Evolutionary conservation across 2,113 vertebrate genomes (phyloP).

Genomic region (Atlantisia rogersi): DNA sequence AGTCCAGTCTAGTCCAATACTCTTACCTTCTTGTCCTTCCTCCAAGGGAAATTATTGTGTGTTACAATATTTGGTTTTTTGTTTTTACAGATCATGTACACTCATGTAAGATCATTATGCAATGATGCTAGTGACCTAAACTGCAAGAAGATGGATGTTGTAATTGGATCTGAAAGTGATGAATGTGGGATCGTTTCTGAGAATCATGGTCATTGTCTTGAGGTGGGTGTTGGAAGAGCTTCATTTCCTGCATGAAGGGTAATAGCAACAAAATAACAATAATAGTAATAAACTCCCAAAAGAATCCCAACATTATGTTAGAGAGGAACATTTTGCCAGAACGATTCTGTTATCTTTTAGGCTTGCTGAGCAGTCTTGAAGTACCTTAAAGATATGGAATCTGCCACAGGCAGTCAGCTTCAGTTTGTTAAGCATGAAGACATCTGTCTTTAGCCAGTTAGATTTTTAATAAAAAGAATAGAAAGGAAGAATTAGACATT

Average conservation of each 20-base stretch:
- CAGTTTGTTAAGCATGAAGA: not conserved
- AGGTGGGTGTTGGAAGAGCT: not conserved
- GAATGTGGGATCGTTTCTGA: not conserved
- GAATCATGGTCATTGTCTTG: not conserved
- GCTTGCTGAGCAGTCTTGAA: not conserved
- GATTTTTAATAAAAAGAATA: not conserved
- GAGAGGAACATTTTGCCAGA: not conserved
- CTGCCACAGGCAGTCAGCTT: not conserved
- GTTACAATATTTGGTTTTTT: not conserved
- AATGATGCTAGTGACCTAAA: not conserved
- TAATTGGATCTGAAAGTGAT: not conserved
- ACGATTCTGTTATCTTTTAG: not conserved
- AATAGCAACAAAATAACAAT: not conserved
- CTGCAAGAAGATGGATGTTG: not conserved
- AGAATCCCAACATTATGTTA: not conserved
- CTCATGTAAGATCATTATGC: fast-evolving
- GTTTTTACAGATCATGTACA: not conserved
- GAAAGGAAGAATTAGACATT: not conserved
- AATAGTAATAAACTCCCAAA: not conserved
- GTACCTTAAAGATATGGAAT: not conserved
- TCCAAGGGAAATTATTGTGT: not conserved
- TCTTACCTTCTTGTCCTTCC: not conserved
- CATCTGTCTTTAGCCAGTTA: not conserved
- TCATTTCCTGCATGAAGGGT: not conserved
- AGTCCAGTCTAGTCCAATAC: not conserved